Evolutionary conservation across 2,797 vertebrate species (phyloP).

Genomic region (Alca torda): DNA sequence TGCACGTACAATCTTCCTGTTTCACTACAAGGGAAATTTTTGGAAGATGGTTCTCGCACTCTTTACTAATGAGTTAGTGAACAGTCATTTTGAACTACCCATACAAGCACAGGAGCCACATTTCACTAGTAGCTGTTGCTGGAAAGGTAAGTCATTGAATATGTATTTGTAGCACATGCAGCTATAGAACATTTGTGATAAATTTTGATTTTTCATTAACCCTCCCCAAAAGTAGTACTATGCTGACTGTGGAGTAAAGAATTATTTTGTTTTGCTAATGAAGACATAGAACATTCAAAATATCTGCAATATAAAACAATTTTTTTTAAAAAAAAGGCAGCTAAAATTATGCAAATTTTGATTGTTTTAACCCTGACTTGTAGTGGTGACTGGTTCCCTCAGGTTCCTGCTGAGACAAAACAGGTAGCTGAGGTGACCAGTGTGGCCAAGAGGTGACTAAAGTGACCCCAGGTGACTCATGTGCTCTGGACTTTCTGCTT

Average conservation of each 20-base stretch:
- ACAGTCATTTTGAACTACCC: not conserved
- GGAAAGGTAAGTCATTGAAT: not conserved
- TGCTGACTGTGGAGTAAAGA: not conserved
- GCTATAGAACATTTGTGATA: not conserved
- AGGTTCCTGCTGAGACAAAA: not conserved
- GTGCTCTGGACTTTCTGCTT: not conserved
- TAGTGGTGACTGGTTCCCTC: not conserved
- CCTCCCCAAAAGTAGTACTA: not conserved
- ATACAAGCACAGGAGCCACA: not conserved
- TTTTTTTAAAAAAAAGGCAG: not conserved
- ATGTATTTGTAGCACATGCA: not conserved
- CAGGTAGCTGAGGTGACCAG: not conserved
- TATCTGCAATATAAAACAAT: not conserved
- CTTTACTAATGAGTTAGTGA: not conserved
- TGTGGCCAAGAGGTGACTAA: not conserved
- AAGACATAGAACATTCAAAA: not conserved
- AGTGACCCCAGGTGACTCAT: not conserved
- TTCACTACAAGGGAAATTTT: conserved; percentile 35
- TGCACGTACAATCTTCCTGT: conserved; percentile 40
- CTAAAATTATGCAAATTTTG: not conserved
- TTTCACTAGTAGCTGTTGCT: conserved; percentile 29
- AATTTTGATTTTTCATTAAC: not conserved
- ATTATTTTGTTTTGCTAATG: not conserved
- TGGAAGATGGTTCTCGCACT: conserved; percentile 62
- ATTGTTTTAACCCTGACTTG: not conserved